Evolutionary conservation across 2,888 invertebrate species (phyloP).

Genomic region (Lithophane semibrunnea): DNA sequence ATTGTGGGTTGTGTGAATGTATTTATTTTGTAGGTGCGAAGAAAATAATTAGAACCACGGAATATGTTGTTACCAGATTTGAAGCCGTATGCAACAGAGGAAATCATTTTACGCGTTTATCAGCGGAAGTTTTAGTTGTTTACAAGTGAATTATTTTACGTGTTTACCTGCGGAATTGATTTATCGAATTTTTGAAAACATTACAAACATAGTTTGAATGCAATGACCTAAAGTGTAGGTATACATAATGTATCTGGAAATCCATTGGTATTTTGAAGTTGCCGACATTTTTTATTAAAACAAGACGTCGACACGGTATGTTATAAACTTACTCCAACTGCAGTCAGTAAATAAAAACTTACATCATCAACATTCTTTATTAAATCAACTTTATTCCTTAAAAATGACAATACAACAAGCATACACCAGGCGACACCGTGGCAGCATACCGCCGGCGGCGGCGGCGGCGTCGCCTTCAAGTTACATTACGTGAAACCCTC

Average conservation of each 20-base stretch:
- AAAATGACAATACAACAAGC: background rate
- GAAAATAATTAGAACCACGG: background rate
- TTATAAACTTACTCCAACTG: background rate
- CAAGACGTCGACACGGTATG: background rate
- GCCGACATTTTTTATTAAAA: too few species aligned
- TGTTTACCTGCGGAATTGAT: background rate
- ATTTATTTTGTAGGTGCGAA: background rate
- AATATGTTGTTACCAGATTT: background rate
- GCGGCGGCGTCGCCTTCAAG: background rate
- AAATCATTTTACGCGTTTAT: background rate
- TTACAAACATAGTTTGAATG: background rate
- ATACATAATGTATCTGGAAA: background rate
- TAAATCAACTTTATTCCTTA: background rate
- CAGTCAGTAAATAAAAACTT: background rate
- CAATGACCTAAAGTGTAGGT: background rate
- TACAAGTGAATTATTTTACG: background rate
- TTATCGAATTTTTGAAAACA: background rate
- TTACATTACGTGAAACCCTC: conserved; percentile 9
- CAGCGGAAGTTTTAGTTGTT: too few species aligned
- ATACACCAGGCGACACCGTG: too few species aligned
- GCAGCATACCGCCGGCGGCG: too few species aligned
- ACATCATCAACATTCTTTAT: background rate
- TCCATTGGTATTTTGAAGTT: background rate
- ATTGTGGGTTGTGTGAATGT: background rate
- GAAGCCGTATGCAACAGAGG: too few species aligned